Percentiles rank a stretch among this genome's conserved stretches.
Conservation (phyloP, 1,140 invertebrate genomes). For the Dryas iulia region DNA sequence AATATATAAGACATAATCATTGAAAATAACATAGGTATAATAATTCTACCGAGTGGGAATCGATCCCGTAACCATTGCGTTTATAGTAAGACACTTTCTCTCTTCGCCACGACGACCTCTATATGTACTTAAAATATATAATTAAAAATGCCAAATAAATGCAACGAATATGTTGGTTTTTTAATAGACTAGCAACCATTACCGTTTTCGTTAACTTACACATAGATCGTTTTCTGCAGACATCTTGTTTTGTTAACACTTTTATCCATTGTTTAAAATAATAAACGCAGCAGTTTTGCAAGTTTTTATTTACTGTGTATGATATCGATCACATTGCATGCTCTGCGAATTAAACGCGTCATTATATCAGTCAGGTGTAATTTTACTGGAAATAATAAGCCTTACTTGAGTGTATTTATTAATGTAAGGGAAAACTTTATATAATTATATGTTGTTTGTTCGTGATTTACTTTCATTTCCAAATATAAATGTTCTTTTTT, state of each 20-base stretch:
- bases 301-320: constrained; percentile 15
- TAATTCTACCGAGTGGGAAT: too few species aligned
- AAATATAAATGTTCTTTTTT: too few species aligned
- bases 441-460: too few species aligned
- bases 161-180: not conserved
- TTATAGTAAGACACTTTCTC: too few species aligned
- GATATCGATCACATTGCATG: constrained; percentile 29
- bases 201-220: not conserved
- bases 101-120: too few species aligned
- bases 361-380: constrained; percentile 6
- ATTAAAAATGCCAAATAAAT: not conserved
- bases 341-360: constrained; percentile 16
- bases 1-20: too few species aligned
- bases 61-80: too few species aligned
- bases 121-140: too few species aligned
- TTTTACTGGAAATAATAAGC: constrained; percentile 1
- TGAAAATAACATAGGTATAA: too few species aligned
- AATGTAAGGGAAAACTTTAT: too few species aligned
- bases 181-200: not conserved
- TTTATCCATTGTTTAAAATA: constrained; percentile 19
- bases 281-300: not conserved
- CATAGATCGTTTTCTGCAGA: not conserved
- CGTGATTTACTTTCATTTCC: too few species aligned
- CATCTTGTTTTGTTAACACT: constrained; percentile 7
- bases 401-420: not conserved